phyloP scores from a whole-genome alignment of 2,888 invertebrate genomes.

The Zygogramma bicolorata region DNA sequence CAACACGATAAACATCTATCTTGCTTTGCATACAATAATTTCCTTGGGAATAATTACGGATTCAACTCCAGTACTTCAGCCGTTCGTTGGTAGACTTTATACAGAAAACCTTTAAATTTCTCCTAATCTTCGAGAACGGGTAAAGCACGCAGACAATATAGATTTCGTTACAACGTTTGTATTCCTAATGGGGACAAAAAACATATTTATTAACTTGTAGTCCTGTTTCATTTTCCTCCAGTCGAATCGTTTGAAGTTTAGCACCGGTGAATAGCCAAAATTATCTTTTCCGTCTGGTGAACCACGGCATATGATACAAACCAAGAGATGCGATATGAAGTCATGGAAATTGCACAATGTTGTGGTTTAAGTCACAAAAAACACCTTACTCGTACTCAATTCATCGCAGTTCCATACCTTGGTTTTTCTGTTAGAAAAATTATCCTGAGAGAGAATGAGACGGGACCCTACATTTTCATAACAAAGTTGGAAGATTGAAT shows the following conservation, averaged over 20 bases:
- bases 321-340: too few species aligned
- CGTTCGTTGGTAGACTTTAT: not conserved
- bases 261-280: not conserved
- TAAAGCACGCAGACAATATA: not conserved
- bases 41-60: not conserved
- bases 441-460: too few species aligned
- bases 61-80: not conserved
- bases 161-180: not conserved
- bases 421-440: too few species aligned
- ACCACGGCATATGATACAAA: too few species aligned
- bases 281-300: too few species aligned
- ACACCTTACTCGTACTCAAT: too few species aligned
- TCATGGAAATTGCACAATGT: too few species aligned
- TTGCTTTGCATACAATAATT: not conserved
- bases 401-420: too few species aligned
- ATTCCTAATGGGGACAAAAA: not conserved
- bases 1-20: not conserved
- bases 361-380: too few species aligned
- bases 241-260: not conserved
- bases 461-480: too few species aligned
- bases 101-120: not conserved
- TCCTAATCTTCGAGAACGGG: not conserved
- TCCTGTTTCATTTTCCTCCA: not conserved
- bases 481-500: too few species aligned
- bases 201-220: not conserved